Evolutionary conservation across 1,140 invertebrate species (phyloP).

Genomic region (Anagrus nilaparvatae): DNA sequence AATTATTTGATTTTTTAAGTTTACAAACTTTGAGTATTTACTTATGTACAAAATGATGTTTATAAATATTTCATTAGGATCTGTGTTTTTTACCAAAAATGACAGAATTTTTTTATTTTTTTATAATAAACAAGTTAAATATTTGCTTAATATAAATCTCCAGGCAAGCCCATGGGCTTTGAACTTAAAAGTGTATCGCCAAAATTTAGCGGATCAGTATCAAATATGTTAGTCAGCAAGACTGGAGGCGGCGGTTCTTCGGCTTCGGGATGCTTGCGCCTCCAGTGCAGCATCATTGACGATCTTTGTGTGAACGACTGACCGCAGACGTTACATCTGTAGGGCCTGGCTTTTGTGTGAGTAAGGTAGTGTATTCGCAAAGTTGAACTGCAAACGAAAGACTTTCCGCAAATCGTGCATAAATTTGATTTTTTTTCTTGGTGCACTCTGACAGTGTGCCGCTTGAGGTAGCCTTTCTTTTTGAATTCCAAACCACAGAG

Average conservation of each 20-base stretch:
- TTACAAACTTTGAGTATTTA: too few species aligned
- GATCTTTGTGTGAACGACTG: conserved; percentile 43
- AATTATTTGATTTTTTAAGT: too few species aligned
- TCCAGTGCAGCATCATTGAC: conserved; percentile 29
- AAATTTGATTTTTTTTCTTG: conserved; percentile 27
- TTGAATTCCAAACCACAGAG: conserved; percentile 58
- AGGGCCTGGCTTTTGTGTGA: conserved; percentile 51
- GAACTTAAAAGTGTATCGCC: too few species aligned
- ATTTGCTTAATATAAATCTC: too few species aligned
- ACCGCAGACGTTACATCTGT: conserved; percentile 48
- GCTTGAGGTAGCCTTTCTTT: conserved; percentile 21
- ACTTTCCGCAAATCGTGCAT: conserved; percentile 28
- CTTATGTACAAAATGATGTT: too few species aligned
- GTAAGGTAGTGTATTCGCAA: conserved; percentile 40
- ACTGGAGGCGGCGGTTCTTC: conserved; percentile 20
- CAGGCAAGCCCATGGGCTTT: too few species aligned
- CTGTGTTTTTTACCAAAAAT: too few species aligned
- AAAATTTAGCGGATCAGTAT: too few species aligned
- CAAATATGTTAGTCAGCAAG: conserved; percentile 12
- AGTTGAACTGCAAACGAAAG: conserved; percentile 28
- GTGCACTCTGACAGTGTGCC: conserved; percentile 28
- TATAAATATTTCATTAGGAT: too few species aligned
- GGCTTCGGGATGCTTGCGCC: conserved; percentile 25
- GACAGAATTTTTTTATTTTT: too few species aligned
- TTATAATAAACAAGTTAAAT: too few species aligned